Evolutionary conservation across 2,888 invertebrate genomes (phyloP).

Genomic region (Sinhomidia bicolor): DNA sequence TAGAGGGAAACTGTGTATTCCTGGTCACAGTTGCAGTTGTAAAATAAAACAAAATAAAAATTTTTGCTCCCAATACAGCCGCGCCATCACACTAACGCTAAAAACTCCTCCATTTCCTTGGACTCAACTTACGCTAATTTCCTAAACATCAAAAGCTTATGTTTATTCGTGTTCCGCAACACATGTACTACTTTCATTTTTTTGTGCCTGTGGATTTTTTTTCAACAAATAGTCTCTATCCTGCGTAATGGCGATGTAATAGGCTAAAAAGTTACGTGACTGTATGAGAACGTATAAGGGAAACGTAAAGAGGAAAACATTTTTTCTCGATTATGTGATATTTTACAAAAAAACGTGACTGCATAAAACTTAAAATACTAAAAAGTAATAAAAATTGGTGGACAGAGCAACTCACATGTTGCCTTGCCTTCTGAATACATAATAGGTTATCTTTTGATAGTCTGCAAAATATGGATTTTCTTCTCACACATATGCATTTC

Average conservation of each 20-base stretch:
- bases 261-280: neutral
- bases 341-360: neutral
- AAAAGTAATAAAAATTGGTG: neutral
- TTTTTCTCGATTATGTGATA: neutral
- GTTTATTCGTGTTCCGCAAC: neutral
- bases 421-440: neutral
- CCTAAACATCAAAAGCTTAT: neutral
- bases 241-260: neutral
- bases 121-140: neutral
- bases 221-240: neutral
- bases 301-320: neutral
- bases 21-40: neutral
- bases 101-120: conserved; percentile 8
- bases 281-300: neutral
- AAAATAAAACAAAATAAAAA: too few species aligned
- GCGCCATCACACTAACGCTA: neutral
- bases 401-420: neutral
- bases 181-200: neutral
- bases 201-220: neutral
- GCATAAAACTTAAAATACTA: neutral
- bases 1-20: neutral
- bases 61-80: neutral
- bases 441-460: conserved; percentile 2
- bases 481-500: neutral
- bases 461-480: conserved; percentile 2